phyloP scores from a whole-genome alignment of 2,888 invertebrate genomes.

The Ophion slaviceki region DNA sequence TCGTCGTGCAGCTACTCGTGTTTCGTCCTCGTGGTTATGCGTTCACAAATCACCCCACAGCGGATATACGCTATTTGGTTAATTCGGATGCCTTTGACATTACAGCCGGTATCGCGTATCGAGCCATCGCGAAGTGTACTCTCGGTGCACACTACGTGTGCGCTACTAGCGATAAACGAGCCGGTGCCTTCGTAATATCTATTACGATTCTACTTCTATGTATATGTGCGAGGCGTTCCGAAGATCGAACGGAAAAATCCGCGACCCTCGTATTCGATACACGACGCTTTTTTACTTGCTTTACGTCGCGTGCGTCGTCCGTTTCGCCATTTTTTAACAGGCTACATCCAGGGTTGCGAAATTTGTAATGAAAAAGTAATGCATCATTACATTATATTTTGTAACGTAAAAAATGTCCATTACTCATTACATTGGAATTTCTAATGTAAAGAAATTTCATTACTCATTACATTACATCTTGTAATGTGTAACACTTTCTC shows the following conservation, averaged over 20 bases:
- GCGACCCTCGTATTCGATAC: neutral
- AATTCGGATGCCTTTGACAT: conserved; percentile 77
- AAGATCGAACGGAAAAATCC: neutral
- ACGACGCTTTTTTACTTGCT: neutral
- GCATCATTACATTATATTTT: no score
- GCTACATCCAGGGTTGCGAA: no score
- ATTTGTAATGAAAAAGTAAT: no score
- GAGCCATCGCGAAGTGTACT: conserved; percentile 61
- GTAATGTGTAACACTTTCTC: no score
- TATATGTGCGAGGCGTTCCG: conserved; percentile 17
- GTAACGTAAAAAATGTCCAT: no score
- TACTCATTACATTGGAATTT: no score
- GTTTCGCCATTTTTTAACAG: neutral
- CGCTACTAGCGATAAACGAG: conserved; percentile 39
- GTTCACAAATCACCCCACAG: conserved; percentile 77
- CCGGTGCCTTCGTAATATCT: conserved; percentile 44
- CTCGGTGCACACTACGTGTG: conserved; percentile 58
- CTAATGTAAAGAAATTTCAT: no score
- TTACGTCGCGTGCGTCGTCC: neutral
- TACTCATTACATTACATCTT: no score
- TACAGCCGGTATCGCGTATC: conserved; percentile 63
- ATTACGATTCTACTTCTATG: conserved; percentile 17
- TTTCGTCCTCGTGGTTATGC: conserved; percentile 46
- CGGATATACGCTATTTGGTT: conserved; percentile 80
- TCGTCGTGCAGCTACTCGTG: conserved; percentile 27